Base-by-base conservation (phyloP, 2,797 vertebrate species). In the Myiothlypis chrysogaster region DNA sequence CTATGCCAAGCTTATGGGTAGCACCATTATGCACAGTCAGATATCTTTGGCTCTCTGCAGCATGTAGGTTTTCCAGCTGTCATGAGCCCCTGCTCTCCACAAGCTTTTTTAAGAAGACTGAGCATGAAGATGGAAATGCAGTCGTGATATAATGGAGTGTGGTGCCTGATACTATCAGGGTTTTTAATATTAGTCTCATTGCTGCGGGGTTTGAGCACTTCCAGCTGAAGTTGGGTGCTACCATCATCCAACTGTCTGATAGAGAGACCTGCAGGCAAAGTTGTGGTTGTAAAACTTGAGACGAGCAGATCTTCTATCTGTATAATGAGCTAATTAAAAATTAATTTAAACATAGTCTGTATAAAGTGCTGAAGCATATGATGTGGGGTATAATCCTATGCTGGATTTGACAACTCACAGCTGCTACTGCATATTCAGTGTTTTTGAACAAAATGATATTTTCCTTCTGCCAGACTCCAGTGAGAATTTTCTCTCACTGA, bases 321-420 rank as follows among this genome's bases (percentile, higher is more conserved):
- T 95, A 91, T 88, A 96, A 97, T 91, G 50, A 96, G 77, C 49
- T 97, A 94, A 96, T 96, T 97, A 97, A 97, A 97, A 95, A 96
- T 93, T 94, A 96, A 96, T 96, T 94, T 96, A 94, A 95, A 83
- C 73, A 53, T 79, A 94, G 92, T 89, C 92, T 96, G 66, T 94
- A 80, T 89, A 90, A 95, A 91, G 68, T 89, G 91, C 91, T 96
- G 84, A 94, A 94, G 65, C 82, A 87, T 92, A 89, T 76, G 69
- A 90, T 90, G 66, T 86, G 82, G 81, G 53, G 71, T 89, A 94
- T 87, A 95, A 94, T 88, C 91, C 92, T 90, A 46, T 63, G 63
- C 87, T 81, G 83, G 84, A 88, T 92, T 96, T 96, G 91, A 92
- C 89, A 95, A 82, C 64, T 85, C 73, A 75, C 89, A 90, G 83